Evolutionary conservation across 2,113 vertebrate species (phyloP).

Genomic region (Haliaeetus leucogaster): DNA sequence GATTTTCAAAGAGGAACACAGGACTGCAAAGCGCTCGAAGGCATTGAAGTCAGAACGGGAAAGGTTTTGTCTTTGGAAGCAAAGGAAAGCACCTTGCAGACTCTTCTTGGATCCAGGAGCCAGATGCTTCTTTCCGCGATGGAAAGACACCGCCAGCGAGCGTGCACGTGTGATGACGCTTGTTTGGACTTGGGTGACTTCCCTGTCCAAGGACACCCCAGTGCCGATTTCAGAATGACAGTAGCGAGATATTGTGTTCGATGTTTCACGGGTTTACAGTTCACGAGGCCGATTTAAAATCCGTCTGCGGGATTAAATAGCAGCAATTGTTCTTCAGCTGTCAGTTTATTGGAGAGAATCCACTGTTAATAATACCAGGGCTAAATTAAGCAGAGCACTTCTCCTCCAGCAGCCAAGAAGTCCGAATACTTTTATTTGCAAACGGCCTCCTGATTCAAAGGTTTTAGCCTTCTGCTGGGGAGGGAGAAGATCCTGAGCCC

Average conservation of each 20-base stretch:
- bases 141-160: rapidly evolving
- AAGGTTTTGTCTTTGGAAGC: background rate
- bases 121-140: background rate
- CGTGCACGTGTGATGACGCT: rapidly evolving
- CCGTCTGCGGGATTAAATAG: background rate
- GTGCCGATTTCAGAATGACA: background rate
- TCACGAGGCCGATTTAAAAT: background rate
- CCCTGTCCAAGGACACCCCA: background rate
- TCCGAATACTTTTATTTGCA: background rate
- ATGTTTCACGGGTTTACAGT: background rate
- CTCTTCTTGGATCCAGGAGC: background rate
- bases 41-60: background rate
- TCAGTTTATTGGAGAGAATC: background rate
- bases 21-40: rapidly evolving
- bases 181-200: background rate
- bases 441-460: background rate
- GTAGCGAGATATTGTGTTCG: background rate
- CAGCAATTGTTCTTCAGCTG: slow-evolving; percentile 14
- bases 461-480: background rate
- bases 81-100: background rate
- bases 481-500: background rate
- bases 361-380: background rate
- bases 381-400: slow-evolving; percentile 24
- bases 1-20: background rate
- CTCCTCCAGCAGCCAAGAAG: background rate